A percentile compares a stretch with the other conserved stretches of the same genome.
Conservation (phyloP, 1,140 invertebrate species). For the Pentalonia nigronervosa region DNA sequence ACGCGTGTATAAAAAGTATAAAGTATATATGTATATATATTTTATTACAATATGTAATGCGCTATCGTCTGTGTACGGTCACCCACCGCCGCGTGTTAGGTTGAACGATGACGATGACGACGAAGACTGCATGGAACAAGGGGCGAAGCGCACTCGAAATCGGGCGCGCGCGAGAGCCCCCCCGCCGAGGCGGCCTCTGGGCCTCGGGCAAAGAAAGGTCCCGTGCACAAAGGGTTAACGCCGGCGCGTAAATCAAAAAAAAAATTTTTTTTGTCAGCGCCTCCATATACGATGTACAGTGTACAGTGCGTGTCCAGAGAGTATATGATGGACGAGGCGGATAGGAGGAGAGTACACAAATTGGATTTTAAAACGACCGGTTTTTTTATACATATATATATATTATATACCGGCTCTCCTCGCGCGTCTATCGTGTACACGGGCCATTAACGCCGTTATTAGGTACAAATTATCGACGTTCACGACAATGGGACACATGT, state of each 20-base stretch:
- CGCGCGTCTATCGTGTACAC: constrained; percentile 6
- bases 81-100: constrained; percentile 34
- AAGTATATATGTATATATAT: neutral
- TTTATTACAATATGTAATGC: neutral
- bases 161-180: neutral
- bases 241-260: constrained; percentile 57
- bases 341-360: constrained; percentile 29
- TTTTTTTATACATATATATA: constrained; percentile 3
- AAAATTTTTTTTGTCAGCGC: constrained; percentile 23
- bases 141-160: neutral
- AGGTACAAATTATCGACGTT: constrained; percentile 49
- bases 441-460: constrained; percentile 47
- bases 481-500: constrained; percentile 53
- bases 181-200: constrained; percentile 38
- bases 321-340: neutral
- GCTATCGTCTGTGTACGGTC: neutral
- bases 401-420: neutral
- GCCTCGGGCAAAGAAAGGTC: constrained; percentile 1
- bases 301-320: neutral
- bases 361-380: constrained; percentile 57
- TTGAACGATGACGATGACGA: constrained; percentile 44
- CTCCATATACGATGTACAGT: neutral
- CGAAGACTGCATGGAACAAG: neutral
- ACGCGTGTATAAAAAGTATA: neutral
- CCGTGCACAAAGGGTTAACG: constrained; percentile 52